Evolutionary conservation across 2,888 invertebrate species (phyloP).

Genomic region (Alloplasta piceator): DNA sequence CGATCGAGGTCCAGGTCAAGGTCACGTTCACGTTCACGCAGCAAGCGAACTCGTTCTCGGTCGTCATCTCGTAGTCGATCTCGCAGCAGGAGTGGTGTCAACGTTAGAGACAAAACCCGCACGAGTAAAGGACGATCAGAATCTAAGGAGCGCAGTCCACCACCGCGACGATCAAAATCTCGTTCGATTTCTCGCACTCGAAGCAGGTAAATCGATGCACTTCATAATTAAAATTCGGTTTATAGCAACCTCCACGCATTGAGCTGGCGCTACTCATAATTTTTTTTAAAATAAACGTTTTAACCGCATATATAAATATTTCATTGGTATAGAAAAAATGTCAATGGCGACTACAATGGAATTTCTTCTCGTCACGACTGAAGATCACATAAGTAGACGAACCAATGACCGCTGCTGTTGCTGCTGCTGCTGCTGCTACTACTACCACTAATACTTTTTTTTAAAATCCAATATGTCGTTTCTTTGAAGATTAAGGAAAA

Average conservation of each 20-base stretch:
- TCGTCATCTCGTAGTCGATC: conserved; percentile 89
- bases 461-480: conserved; percentile 43
- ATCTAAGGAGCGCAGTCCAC: conserved; percentile 78
- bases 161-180: conserved; percentile 77
- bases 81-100: conserved; percentile 79
- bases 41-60: conserved; percentile 84
- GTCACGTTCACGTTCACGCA: conserved; percentile 83
- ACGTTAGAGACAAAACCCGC: conserved; percentile 75
- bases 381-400: conserved; percentile 21
- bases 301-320: no score
- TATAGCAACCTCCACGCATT: conserved; percentile 57
- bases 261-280: conserved; percentile 21
- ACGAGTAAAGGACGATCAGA: conserved; percentile 78
- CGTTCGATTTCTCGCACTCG: conserved; percentile 79
- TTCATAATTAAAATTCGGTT: no score
- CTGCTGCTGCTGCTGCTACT: conserved; percentile 19
- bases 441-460: conserved; percentile 44
- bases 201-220: conserved; percentile 76
- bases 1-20: conserved; percentile 78
- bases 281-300: conserved; percentile 1
- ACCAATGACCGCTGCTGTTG: conserved; percentile 15
- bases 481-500: conserved; percentile 42
- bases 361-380: conserved; percentile 62
- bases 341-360: conserved; percentile 66
- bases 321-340: conserved; percentile 63